A percentile compares a stretch with the other conserved stretches of the same genome.
These are phyloP conservation scores for Oreochromis tanganicae DNA, from an alignment of 2,113 vertebrate genomes.

Conservation along the genomic window DNA sequence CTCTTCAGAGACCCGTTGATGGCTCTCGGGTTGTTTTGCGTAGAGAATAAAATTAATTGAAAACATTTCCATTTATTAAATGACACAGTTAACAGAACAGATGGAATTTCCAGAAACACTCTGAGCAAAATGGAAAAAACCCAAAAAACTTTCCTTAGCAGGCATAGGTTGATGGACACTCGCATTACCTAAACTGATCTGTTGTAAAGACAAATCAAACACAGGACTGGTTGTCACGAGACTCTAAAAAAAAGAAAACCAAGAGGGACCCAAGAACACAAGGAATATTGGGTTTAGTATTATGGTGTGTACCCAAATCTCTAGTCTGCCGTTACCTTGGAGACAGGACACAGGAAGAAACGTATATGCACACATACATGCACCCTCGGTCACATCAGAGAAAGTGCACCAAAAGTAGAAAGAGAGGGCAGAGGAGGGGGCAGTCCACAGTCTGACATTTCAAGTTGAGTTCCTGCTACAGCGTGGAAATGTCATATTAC, in stretches of 20 bases:
- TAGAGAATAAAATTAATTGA: not conserved
- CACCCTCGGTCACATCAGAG: not conserved
- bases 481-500: conserved; percentile 58
- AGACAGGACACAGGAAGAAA: not conserved
- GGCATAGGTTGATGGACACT: not conserved
- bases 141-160: not conserved
- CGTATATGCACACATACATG: not conserved
- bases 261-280: not conserved
- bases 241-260: not conserved
- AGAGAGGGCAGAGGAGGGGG: conserved; percentile 8
- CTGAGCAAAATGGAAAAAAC: not conserved
- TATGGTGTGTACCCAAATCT: not conserved
- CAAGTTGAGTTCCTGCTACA: conserved; percentile 36
- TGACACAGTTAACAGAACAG: not conserved
- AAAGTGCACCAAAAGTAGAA: conserved; percentile 13
- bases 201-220: not conserved
- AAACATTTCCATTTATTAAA: not conserved
- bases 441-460: conserved; percentile 60
- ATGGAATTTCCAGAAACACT: not conserved
- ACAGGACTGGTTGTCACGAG: not conserved
- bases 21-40: not conserved
- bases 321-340: conserved; percentile 32
- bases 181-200: not conserved
- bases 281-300: not conserved
- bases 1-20: not conserved